Base-by-base conservation (phyloP, 2,113 vertebrate species). In the Alligator mississippiensis region DNA sequence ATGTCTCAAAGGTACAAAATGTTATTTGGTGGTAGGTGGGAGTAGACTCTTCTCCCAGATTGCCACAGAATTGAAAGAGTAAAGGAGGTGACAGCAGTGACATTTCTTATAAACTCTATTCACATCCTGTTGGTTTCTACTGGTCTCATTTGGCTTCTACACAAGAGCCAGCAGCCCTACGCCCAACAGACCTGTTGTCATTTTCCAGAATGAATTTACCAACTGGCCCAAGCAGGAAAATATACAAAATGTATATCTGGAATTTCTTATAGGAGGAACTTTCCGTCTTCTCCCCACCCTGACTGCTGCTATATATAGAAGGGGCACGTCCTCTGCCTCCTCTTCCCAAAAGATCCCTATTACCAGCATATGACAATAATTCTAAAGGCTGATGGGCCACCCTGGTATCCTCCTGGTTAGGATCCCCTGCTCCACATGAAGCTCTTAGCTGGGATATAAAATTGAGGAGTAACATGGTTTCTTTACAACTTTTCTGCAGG, bases 21-120 rank as follows among this genome's bases (percentile, higher is more conserved):
- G 4, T 0, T n/a, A 11, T 0, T 0, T 14, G 64, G 68, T 83
- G 87, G 60, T 0, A 1, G 21, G 1, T 0, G 0, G 70, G 2
- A 2, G 25, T 3, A 18, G 18, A n/a, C 66, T 25, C 61, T 62
- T 25, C 25, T 62, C 25, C 61, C 22, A 25, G 61, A 62, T 62
- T 34, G 28, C n/a, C n/a, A 19, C 10, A 30, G 6, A 30, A 70
- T 15, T 10, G 74, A 24, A 25, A 17, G 25, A 16, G 24, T 28
- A 47, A 18, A n/a, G n/a, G 25, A 24, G 22, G 77, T 0, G 1
- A 28, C 55, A 24, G 47, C 17, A 68, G 10, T 80, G 2, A 3
- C 9, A 1, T 38, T 58, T 66, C 28, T 47, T 1, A 2, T 13
- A 21, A 2, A 4, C 1, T 14, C 11, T 6, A 2, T 60, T 54